Base-by-base conservation (phyloP, 1,140 invertebrate genomes). In the Drosophila kurseongensis region DNA sequence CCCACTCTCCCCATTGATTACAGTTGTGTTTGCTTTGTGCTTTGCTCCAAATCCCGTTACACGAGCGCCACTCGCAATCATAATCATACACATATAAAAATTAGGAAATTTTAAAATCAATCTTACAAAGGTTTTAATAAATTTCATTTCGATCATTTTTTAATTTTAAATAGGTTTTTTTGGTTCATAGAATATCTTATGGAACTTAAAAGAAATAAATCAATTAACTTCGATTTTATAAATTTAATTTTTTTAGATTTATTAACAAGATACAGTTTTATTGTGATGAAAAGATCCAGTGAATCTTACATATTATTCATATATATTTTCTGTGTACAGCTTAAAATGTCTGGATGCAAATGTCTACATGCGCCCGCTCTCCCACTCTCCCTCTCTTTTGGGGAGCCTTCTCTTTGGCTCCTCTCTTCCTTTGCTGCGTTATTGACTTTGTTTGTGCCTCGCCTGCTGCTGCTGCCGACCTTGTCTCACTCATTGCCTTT, bases 41-140 rank as follows among this genome's bases (percentile, higher is more conserved):
- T 59, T 71, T 86, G 83, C 80, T 83, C 65, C 51, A 86, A 54
- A 82, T 88, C 78, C 78, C 79, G 75, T 79, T 86, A 86, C 65
- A 79, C 40, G 42, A 60, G 16, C 60, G 12, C 38, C 47, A 44
- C 36, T 59, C 63, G 62, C 63, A 80, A 75, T 71, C 80, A 69
- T 78, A 82, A 77, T 84, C 58, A 68, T 51, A 14, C 27, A 32
- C 48, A 2, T 8, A 32, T 32, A 35, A 32, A 35, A 48, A 29
- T 4, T n/a, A 1, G 2, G 13, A 68, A 56, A 48, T 66, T 14
- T 35, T 14, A 9, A 32, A 14, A n/a, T 8, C 2, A 2, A 50
- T 50, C n/a, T 9, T 27, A 5, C 12, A 13, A 47, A 0, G 5
- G 23, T 47, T 23, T 23, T 23, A 23, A 23, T 23, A 23, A 23